Evolutionary conservation across 2,113 vertebrate genomes (phyloP).

Genomic region (Notechis scutatus): DNA sequence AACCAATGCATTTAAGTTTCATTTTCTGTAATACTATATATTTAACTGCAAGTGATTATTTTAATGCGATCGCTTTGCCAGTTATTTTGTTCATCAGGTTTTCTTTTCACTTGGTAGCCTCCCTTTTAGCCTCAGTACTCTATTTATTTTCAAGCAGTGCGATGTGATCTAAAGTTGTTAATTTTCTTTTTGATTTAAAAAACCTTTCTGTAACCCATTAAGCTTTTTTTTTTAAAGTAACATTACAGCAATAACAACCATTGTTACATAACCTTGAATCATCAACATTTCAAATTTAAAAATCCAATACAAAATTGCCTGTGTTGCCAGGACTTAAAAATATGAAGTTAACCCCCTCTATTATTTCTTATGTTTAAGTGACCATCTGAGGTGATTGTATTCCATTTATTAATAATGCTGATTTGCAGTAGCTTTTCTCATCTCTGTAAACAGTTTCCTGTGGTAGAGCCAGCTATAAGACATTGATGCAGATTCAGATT

Average conservation of each 20-base stretch:
- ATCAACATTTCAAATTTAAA: not conserved
- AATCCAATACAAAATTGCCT: not conserved
- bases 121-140: not conserved
- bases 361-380: not conserved
- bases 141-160: not conserved
- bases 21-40: not conserved
- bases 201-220: not conserved
- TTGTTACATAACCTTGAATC: not conserved
- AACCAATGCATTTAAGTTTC: constrained; percentile 14
- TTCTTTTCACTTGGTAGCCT: not conserved
- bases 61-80: constrained; percentile 10
- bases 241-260: not conserved
- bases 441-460: not conserved
- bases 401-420: not conserved
- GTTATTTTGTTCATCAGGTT: constrained; percentile 7
- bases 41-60: constrained; percentile 18
- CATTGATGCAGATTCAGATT: not conserved
- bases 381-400: not conserved
- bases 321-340: not conserved
- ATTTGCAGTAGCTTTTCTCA: not conserved
- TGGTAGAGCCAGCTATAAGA: not conserved
- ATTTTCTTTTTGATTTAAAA: not conserved
- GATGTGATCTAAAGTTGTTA: not conserved
- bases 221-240: not conserved
- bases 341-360: not conserved